These are phyloP conservation scores for Clostera curtula DNA, from an alignment of 2,888 invertebrate species.

Conservation along the genomic window DNA sequence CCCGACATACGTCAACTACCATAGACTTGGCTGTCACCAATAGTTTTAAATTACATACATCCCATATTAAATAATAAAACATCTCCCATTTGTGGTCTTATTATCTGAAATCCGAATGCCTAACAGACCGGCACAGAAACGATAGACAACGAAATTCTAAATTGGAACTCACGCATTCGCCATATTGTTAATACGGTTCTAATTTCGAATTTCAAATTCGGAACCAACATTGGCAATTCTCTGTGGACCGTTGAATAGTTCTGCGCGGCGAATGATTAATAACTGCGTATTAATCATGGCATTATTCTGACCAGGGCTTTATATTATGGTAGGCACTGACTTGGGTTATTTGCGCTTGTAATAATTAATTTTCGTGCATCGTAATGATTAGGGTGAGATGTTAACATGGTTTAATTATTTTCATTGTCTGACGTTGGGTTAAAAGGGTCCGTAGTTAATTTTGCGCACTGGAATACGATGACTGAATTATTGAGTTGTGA, in stretches of 20 bases:
- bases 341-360: background rate
- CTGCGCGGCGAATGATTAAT: conserved; percentile 55
- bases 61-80: background rate
- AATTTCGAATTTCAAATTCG: conserved; percentile 54
- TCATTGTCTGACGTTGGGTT: background rate
- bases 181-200: conserved; percentile 51
- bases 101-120: no score
- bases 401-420: background rate
- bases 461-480: no score
- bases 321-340: background rate
- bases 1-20: no score
- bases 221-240: conserved; percentile 50
- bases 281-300: conserved; percentile 57
- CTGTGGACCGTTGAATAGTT: conserved; percentile 55
- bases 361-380: background rate
- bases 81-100: conserved; percentile 3
- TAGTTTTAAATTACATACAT: no score
- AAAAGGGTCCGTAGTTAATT: no score
- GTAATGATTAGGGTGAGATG: background rate
- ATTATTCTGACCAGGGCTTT: conserved; percentile 38
- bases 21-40: no score
- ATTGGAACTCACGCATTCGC: conserved; percentile 34
- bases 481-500: no score
- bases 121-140: no score
- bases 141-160: conserved; percentile 24